Base-by-base conservation (phyloP, 2,797 vertebrate species). In the Sandelia bainsii region DNA sequence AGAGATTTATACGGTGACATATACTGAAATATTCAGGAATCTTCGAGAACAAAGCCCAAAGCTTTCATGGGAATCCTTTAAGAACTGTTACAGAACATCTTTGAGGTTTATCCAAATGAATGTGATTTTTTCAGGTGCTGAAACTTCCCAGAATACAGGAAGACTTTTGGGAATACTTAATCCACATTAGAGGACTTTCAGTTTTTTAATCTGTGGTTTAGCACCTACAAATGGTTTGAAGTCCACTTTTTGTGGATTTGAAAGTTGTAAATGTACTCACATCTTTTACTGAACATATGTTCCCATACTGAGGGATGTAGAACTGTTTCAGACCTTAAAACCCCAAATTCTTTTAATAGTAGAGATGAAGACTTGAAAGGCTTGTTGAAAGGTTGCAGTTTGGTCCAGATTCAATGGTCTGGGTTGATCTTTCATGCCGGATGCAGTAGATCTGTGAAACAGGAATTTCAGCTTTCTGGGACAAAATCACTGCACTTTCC, bases 1-100 rank as follows among this genome's bases (percentile, higher is more conserved):
- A 1, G 5, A 58, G 25, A 40, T 5, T 22, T 1, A 8, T 20
- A 0, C 11, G 40, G 25, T 10, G 44, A 44, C 9, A 1, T 0
- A n/a, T n/a, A n/a, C n/a, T n/a, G 23, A 3, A 44, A 51, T 61
- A 51, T 57, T 69, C 6, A 7, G 3, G n/a, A 25, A n/a, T 42
- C 23, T 19, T 0, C 0, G 6, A 45, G 16, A 60, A 51, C 3
- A 46, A 0, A 46, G 14, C 0, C 22, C 19, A 52, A 0, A 37
- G 8, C 16, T 3, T 37, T 29, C 1, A 0, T 27, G 29, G 45
- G 13, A 42, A n/a, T 11, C 12, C 2, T 58, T 23, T 4, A 5
- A 19, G 29, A 46, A 45, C 37, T 14, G 8, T 53, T 5, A 10
- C 0, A 8, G 61, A 66, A 53, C 12, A 0, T 53, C 7, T 3